These are phyloP conservation scores for Atrina japonica DNA, from an alignment of 2,888 invertebrate genomes.

Conservation along the genomic window DNA sequence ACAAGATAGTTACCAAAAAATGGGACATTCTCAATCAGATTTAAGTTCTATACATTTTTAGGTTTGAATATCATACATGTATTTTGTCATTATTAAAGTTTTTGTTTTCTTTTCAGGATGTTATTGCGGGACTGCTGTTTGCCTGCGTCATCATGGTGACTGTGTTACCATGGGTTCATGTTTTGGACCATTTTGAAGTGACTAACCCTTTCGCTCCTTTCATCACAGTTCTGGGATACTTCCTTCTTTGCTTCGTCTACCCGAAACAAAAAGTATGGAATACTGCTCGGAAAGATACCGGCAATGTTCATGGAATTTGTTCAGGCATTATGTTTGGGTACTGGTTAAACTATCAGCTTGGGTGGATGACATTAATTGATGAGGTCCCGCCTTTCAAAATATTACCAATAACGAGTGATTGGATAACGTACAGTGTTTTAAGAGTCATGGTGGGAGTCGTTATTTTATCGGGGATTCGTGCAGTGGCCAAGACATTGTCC, in stretches of 20 bases:
- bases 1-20: no score
- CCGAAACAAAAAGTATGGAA: conserved; percentile 93
- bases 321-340: conserved; percentile 87
- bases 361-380: conserved; percentile 82
- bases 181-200: conserved; percentile 87
- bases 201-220: conserved; percentile 86
- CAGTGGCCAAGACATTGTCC: conserved; percentile 85
- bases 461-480: conserved; percentile 86
- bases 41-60: background rate
- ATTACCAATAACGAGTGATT: conserved; percentile 89
- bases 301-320: conserved; percentile 84
- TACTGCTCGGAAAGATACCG: conserved; percentile 94
- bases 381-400: conserved; percentile 86
- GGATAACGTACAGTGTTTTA: conserved; percentile 71
- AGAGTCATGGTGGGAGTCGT: conserved; percentile 89
- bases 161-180: conserved; percentile 88
- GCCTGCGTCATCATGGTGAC: conserved; percentile 87
- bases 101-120: conserved; percentile 84
- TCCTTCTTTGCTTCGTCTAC: conserved; percentile 88
- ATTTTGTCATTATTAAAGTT: background rate
- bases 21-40: no score
- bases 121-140: conserved; percentile 89
- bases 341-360: conserved; percentile 92
- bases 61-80: background rate
- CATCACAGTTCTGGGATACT: conserved; percentile 84